These are phyloP conservation scores for Avahi laniger DNA, from an alignment of 2,797 vertebrate genomes.

Conservation along the genomic window DNA sequence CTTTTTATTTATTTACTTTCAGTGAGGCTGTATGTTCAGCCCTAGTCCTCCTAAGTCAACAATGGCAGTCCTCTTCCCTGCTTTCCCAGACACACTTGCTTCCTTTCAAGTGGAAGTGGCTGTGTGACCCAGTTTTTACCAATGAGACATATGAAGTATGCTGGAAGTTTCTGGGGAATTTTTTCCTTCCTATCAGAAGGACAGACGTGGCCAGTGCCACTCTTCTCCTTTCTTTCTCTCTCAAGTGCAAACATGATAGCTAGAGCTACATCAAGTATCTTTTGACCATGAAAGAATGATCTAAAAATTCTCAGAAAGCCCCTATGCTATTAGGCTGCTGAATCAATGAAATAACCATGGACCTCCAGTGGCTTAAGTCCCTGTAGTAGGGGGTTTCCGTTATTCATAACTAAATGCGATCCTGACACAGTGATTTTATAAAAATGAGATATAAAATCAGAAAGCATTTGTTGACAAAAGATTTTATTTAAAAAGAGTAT, in stretches of 20 bases:
- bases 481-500: background rate
- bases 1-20: background rate
- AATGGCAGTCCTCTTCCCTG: background rate
- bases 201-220: background rate
- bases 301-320: background rate
- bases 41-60: background rate
- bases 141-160: background rate
- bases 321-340: background rate
- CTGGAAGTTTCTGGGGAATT: background rate
- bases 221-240: background rate
- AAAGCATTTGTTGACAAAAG: background rate
- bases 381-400: background rate
- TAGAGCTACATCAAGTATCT: background rate
- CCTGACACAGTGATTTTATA: background rate
- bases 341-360: background rate
- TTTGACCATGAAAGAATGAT: background rate
- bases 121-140: background rate
- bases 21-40: background rate
- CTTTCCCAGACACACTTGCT: background rate
- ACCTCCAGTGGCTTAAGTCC: background rate
- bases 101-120: background rate
- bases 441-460: background rate
- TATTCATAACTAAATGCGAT: background rate
- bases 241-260: background rate
- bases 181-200: background rate